These are phyloP conservation scores for Etheostoma spectabile DNA, from an alignment of 2,113 vertebrate genomes.

Conservation along the genomic window DNA sequence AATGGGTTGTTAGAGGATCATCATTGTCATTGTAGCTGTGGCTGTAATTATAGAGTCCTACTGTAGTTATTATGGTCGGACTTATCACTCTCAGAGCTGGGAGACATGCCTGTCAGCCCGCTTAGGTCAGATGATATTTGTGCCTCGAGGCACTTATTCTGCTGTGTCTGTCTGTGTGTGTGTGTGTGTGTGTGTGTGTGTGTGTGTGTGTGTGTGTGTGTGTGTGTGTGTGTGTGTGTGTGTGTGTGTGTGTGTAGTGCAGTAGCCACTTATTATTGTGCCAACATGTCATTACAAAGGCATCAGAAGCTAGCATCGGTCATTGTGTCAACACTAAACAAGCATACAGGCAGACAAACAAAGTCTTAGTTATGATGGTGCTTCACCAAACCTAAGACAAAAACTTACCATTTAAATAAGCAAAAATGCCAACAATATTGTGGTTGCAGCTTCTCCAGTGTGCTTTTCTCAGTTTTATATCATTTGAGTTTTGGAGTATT, in stretches of 20 bases:
- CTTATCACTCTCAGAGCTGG: slow-evolving; percentile 69
- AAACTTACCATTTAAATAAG: slow-evolving; percentile 14
- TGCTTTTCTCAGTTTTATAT: background rate
- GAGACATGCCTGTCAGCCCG: slow-evolving; percentile 74
- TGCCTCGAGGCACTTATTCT: slow-evolving; percentile 73
- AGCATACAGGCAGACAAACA: slow-evolving; percentile 62
- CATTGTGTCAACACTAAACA: slow-evolving; percentile 69
- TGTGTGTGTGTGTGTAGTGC: slow-evolving; percentile 59
- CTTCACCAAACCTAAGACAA: slow-evolving; percentile 10
- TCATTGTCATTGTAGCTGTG: slow-evolving; percentile 58
- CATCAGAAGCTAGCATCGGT: slow-evolving; percentile 68
- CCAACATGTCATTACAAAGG: slow-evolving; percentile 78
- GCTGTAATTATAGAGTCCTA: slow-evolving; percentile 74
- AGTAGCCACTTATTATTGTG: slow-evolving; percentile 78
- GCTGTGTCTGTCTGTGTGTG: slow-evolving; percentile 46
- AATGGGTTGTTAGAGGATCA: slow-evolving; percentile 77
- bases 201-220: slow-evolving; percentile 42
- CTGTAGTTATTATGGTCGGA: slow-evolving; percentile 79
- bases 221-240: slow-evolving; percentile 50
- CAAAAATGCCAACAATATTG: background rate
- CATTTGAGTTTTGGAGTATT: background rate
- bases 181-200: slow-evolving; percentile 35
- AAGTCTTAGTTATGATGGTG: slow-evolving; percentile 23
- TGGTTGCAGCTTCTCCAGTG: background rate
- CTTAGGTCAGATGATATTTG: slow-evolving; percentile 82